Evolutionary conservation across 2,888 invertebrate genomes (phyloP).

Genomic region (Hirtodrosophila histrioides): DNA sequence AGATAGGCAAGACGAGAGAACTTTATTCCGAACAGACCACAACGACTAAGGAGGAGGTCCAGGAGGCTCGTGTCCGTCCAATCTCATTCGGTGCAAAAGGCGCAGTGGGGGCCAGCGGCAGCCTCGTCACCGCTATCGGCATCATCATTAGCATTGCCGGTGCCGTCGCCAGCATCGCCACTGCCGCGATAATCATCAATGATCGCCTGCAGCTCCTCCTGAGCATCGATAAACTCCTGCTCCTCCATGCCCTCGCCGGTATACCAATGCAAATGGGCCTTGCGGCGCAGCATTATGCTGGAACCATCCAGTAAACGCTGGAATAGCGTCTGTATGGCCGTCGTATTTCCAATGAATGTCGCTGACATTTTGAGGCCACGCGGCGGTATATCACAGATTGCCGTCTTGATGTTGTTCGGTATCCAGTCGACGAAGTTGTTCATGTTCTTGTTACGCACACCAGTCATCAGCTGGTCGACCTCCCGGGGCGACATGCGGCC

Average conservation of each 20-base stretch:
- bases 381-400: constrained; percentile 94
- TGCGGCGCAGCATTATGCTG: constrained; percentile 92
- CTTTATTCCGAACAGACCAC: constrained; percentile 1
- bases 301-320: constrained; percentile 91
- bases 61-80: too few relatives aligned
- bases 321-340: constrained; percentile 92
- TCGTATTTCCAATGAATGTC: constrained; percentile 93
- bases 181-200: constrained; percentile 87
- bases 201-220: constrained; percentile 90
- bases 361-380: constrained; percentile 93
- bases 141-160: neutral
- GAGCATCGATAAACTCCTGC: constrained; percentile 93
- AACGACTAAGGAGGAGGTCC: too few relatives aligned
- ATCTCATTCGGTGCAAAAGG: constrained; percentile 36
- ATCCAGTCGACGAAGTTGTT: constrained; percentile 92
- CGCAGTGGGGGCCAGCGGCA: constrained; percentile 25
- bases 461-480: constrained; percentile 86
- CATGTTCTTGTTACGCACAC: constrained; percentile 90
- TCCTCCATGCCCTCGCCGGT: constrained; percentile 95
- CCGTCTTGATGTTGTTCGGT: constrained; percentile 93
- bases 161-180: constrained; percentile 28
- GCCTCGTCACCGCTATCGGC: constrained; percentile 2
- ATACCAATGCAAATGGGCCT: constrained; percentile 94
- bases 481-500: constrained; percentile 82
- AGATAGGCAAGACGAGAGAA: constrained; percentile 3